Percentiles rank a stretch among this genome's conserved stretches.
Evolutionary conservation across 1,140 invertebrate genomes (phyloP).

Genomic region (Dendroctonus valens): DNA sequence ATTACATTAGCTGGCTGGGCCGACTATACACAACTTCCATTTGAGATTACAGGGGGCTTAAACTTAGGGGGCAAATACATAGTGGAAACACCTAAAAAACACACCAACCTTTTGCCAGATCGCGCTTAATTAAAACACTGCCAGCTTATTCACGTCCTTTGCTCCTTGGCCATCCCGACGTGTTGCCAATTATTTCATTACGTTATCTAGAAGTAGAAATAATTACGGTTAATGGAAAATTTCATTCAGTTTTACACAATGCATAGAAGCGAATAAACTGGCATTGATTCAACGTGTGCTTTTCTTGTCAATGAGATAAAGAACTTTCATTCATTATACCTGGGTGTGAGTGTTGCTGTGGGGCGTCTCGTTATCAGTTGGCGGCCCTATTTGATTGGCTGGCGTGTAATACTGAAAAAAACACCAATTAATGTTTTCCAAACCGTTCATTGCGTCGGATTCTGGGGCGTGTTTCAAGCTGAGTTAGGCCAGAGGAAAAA

Average conservation of each 20-base stretch:
- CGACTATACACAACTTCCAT: not conserved
- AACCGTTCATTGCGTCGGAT: too few relatives aligned
- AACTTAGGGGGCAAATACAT: not conserved
- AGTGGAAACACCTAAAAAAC: not conserved
- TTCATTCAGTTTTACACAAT: not conserved
- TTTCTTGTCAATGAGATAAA: slow-evolving; percentile 1
- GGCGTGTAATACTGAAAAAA: slow-evolving; percentile 74
- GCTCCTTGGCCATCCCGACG: slow-evolving; percentile 8
- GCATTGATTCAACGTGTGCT: not conserved
- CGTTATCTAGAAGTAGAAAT: slow-evolving; percentile 20
- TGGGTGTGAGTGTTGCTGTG: slow-evolving; percentile 78
- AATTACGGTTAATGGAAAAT: not conserved
- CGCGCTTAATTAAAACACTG: slow-evolving; percentile 4
- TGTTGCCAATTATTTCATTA: slow-evolving; percentile 14
- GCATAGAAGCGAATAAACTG: slow-evolving; percentile 11
- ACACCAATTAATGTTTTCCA: not conserved
- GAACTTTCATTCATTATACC: slow-evolving; percentile 54
- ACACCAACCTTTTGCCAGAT: slow-evolving; percentile 17
- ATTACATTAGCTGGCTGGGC: not conserved
- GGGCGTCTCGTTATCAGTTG: slow-evolving; percentile 65
- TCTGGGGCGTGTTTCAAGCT: too few relatives aligned
- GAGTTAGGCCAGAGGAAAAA: too few relatives aligned
- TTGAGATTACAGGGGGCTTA: not conserved
- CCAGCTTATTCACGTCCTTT: slow-evolving; percentile 14
- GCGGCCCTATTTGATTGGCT: slow-evolving; percentile 66